phyloP scores from a whole-genome alignment of 2,888 invertebrate genomes.

The Alloplasta piceator region DNA sequence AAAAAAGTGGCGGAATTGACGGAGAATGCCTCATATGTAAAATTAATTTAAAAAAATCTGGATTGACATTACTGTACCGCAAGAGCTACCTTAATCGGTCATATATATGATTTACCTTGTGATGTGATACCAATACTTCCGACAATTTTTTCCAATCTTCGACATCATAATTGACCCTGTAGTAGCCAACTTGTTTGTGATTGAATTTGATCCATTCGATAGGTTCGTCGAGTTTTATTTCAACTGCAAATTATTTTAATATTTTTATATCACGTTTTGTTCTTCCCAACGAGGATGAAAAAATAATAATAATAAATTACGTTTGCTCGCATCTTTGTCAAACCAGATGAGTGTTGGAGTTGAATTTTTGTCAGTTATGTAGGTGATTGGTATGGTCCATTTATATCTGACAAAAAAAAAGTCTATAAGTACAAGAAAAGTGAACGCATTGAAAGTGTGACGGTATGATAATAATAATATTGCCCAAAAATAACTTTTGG shows the following conservation, averaged over 20 bases:
- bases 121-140: slow-evolving; percentile 82
- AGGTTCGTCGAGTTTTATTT: slow-evolving; percentile 83
- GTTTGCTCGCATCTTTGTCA: slow-evolving; percentile 74
- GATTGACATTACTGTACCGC: too few species aligned
- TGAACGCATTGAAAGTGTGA: slow-evolving; percentile 13
- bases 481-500: too few species aligned
- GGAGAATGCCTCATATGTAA: too few species aligned
- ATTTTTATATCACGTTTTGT: not conserved
- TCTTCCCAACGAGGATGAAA: not conserved
- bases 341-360: slow-evolving; percentile 79
- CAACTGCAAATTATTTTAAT: slow-evolving; percentile 84
- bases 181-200: slow-evolving; percentile 93
- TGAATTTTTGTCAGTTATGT: slow-evolving; percentile 85
- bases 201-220: slow-evolving; percentile 93
- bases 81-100: too few species aligned
- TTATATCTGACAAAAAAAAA: slow-evolving; percentile 86
- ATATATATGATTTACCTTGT: slow-evolving; percentile 77
- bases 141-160: slow-evolving; percentile 87
- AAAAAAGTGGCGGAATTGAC: too few species aligned
- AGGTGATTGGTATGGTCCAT: slow-evolving; percentile 94
- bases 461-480: too few species aligned
- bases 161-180: slow-evolving; percentile 92
- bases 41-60: too few species aligned
- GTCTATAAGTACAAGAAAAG: slow-evolving; percentile 3
- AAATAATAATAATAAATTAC: slow-evolving; percentile 70